phyloP scores from a whole-genome alignment of 2,888 invertebrate genomes.

The Epicampocera succincta region DNA sequence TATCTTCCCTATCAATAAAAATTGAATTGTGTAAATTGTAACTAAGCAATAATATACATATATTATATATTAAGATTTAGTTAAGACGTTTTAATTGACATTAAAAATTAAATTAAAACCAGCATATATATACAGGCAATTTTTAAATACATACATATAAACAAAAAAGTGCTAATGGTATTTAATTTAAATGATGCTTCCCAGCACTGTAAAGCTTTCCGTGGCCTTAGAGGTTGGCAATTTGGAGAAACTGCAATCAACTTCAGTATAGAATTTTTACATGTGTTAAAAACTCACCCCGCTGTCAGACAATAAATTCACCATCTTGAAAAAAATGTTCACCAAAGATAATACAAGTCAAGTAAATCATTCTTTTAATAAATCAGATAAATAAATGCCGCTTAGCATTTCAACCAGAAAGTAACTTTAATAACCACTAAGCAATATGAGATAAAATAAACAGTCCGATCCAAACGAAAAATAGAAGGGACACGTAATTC shows the following conservation, averaged over 20 bases:
- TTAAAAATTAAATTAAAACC: no score
- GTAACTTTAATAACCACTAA: background rate
- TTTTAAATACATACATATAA: no score
- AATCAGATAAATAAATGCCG: slow-evolving; percentile 42
- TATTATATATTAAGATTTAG: no score
- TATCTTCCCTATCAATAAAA: no score
- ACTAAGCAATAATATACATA: no score
- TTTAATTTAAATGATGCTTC: background rate
- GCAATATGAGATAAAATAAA: slow-evolving; percentile 18
- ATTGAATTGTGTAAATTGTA: no score
- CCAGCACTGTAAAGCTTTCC: no score
- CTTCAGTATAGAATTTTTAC: slow-evolving; percentile 53
- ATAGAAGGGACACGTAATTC: slow-evolving; percentile 31
- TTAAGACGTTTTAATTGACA: no score
- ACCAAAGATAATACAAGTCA: slow-evolving; percentile 10
- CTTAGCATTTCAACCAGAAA: background rate
- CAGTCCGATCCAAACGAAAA: slow-evolving; percentile 1
- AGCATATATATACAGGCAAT: no score
- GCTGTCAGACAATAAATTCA: background rate
- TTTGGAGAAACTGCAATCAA: slow-evolving; percentile 45
- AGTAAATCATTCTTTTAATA: slow-evolving; percentile 48
- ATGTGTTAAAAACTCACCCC: slow-evolving; percentile 62
- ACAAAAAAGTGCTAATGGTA: no score
- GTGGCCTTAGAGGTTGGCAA: slow-evolving; percentile 15
- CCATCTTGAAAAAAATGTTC: slow-evolving; percentile 24